Conservation (phyloP, 2,888 invertebrate genomes). For the Pristionchus japonicus region DNA sequence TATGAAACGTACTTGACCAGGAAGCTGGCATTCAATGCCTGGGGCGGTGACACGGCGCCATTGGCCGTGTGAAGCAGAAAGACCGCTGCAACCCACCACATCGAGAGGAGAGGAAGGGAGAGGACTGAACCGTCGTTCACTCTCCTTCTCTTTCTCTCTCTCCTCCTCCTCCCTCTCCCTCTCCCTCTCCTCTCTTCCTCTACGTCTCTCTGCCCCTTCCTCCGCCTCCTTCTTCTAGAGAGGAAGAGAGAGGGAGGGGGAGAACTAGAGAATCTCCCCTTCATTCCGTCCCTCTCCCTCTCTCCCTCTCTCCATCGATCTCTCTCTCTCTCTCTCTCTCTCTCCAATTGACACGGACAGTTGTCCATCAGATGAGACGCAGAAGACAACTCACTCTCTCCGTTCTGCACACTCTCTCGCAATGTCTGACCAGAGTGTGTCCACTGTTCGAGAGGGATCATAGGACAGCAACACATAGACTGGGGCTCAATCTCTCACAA, state of each 20-base stretch:
- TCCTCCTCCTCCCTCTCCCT: no score
- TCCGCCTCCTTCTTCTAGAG: no score
- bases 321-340: neutral
- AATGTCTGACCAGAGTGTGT: no score
- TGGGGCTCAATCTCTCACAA: no score
- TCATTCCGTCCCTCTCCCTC: neutral
- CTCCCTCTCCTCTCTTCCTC: no score
- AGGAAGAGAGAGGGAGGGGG: neutral
- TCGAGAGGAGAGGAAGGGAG: neutral
- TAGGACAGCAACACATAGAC: no score
- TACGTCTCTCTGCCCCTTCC: no score
- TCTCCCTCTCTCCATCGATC: neutral
- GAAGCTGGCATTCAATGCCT: neutral
- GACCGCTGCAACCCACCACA: neutral
- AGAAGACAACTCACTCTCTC: no score
- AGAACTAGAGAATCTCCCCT: neutral
- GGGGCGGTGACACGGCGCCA: neutral
- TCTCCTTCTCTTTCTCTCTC: no score
- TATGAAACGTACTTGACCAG: neutral
- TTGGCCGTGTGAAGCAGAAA: neutral
- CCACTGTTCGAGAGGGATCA: no score
- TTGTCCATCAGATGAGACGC: neutral
- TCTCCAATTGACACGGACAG: slow-evolving; percentile 20
- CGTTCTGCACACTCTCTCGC: no score
- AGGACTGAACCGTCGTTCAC: neutral